Evolutionary conservation across 2,113 vertebrate genomes (phyloP).

Genomic region (Xiphophorus hellerii): DNA sequence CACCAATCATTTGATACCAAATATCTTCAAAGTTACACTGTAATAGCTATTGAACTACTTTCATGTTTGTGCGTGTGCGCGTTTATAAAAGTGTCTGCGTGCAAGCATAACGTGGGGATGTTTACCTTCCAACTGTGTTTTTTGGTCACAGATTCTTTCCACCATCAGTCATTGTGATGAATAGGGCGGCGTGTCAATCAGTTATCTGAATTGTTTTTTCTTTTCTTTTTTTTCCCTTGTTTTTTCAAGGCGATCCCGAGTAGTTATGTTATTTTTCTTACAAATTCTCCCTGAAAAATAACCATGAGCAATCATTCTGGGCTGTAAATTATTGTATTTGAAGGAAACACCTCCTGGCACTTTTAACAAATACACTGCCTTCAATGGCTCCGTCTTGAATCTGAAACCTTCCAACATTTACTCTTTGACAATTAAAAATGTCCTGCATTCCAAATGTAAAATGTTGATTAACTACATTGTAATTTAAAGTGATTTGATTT

Average conservation of each 20-base stretch:
- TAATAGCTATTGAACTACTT: constrained; percentile 64
- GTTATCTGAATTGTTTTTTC: constrained; percentile 71
- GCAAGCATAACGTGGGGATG: constrained; percentile 39
- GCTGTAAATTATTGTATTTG: constrained; percentile 47
- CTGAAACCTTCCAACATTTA: constrained; percentile 16
- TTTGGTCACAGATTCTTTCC: constrained; percentile 63
- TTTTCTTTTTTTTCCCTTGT: constrained; percentile 26
- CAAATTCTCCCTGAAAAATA: constrained; percentile 38
- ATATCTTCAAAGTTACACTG: constrained; percentile 62
- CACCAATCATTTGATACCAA: constrained; percentile 66
- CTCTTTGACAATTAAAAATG: constrained; percentile 15
- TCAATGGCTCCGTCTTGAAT: constrained; percentile 23
- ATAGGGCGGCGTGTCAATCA: constrained; percentile 70
- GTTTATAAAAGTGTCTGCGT: constrained; percentile 30
- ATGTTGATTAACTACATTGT: constrained; percentile 22
- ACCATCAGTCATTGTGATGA: constrained; percentile 75
- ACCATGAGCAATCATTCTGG: constrained; percentile 49
- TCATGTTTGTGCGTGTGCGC: constrained; percentile 38
- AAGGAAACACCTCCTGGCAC: constrained; percentile 34
- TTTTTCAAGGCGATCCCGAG: constrained; percentile 62
- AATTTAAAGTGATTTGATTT: constrained; percentile 46
- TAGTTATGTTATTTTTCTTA: constrained; percentile 32
- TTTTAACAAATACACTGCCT: constrained; percentile 34
- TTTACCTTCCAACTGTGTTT: constrained; percentile 61
- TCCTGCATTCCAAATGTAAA: constrained; percentile 23